Evolutionary conservation across 2,113 vertebrate genomes (phyloP).

Genomic region (Brevimyrus niger): DNA sequence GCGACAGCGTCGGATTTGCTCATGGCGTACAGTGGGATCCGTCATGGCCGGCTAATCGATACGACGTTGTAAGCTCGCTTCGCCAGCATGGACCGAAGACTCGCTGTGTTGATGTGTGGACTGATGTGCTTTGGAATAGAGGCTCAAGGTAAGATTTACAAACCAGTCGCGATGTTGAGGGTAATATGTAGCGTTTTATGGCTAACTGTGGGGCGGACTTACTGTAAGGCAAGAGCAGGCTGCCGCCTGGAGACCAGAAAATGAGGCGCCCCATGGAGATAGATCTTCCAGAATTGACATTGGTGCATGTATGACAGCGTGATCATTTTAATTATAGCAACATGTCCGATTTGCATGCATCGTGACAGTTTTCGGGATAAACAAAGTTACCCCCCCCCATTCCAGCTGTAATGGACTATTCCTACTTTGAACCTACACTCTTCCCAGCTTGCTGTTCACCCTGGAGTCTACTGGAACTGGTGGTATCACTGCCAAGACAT

Average conservation of each 20-base stretch:
- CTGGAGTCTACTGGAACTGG: neutral
- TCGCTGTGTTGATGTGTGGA: neutral
- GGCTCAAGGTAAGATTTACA: constrained; percentile 19
- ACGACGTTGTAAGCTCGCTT: neutral
- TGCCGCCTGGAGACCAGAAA: neutral
- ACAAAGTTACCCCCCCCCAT: neutral
- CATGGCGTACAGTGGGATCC: neutral
- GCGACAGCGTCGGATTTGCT: neutral
- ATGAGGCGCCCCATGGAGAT: neutral
- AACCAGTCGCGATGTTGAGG: neutral
- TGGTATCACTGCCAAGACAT: neutral
- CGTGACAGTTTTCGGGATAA: neutral
- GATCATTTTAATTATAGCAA: neutral
- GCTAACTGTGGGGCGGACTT: neutral
- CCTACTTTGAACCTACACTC: neutral
- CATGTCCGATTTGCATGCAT: neutral
- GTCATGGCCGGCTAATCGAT: neutral
- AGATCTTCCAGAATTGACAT: neutral
- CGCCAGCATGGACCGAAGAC: constrained; percentile 3
- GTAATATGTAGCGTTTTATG: neutral
- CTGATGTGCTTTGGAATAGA: constrained; percentile 12
- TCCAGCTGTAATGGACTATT: neutral
- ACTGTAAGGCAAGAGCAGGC: neutral
- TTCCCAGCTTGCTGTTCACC: neutral
- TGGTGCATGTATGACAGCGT: neutral